Conservation (phyloP, 2,888 invertebrate genomes). For the Colletes collaris region DNA sequence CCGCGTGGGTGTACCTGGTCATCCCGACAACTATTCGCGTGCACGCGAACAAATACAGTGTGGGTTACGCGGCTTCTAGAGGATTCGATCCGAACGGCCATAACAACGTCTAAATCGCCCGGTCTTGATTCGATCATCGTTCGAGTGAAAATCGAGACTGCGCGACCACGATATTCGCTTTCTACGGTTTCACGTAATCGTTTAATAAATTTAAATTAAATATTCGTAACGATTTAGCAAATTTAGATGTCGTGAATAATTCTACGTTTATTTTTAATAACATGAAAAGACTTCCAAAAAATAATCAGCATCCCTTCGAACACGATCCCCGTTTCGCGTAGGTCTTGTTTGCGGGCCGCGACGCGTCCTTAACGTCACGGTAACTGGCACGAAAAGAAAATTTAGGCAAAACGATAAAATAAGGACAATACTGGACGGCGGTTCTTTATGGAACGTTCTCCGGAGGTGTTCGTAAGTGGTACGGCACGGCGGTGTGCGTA, state of each 20-base stretch:
- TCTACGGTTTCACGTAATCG: too few species aligned
- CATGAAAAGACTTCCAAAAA: too few species aligned
- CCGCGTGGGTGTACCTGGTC: slow-evolving; percentile 61
- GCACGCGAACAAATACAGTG: slow-evolving; percentile 34
- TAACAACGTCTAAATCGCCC: slow-evolving; percentile 34
- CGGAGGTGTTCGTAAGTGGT: slow-evolving; percentile 29
- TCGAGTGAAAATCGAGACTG: background rate
- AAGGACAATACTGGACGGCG: slow-evolving; percentile 5
- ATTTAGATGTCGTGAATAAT: too few species aligned
- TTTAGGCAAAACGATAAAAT: slow-evolving; percentile 15
- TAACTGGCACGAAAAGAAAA: background rate
- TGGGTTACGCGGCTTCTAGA: slow-evolving; percentile 50
- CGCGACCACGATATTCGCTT: too few species aligned
- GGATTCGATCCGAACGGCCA: slow-evolving; percentile 28
- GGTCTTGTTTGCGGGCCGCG: too few species aligned
- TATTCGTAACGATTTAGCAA: too few species aligned
- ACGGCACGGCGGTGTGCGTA: slow-evolving; percentile 47
- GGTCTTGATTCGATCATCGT: slow-evolving; percentile 16
- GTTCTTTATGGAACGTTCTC: slow-evolving; percentile 28
- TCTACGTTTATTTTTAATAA: too few species aligned
- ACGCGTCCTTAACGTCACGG: too few species aligned
- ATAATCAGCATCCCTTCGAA: too few species aligned
- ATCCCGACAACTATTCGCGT: slow-evolving; percentile 54
- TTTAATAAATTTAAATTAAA: too few species aligned
- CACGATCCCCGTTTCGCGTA: too few species aligned